Conservation (phyloP, 1,140 invertebrate species). For the Ladona fulva region DNA sequence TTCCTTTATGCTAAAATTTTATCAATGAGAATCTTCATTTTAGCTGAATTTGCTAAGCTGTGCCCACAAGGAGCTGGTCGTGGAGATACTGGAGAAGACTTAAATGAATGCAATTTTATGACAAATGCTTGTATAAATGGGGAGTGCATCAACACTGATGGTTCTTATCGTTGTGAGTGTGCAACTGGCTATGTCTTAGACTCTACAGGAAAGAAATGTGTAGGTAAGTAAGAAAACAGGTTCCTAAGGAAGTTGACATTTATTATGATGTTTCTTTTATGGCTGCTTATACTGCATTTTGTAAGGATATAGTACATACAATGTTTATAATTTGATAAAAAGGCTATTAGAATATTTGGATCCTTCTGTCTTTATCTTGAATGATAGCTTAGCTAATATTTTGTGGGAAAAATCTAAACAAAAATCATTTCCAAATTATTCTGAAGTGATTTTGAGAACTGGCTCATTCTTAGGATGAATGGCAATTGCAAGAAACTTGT, state of each 20-base stretch:
- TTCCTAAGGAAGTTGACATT: neutral
- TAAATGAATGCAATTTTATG: constrained; percentile 64
- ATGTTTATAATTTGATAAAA: no score
- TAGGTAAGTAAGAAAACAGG: constrained; percentile 52
- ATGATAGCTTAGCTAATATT: no score
- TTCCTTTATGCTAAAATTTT: neutral
- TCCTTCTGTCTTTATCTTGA: no score
- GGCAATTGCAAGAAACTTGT: no score
- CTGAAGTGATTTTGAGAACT: no score
- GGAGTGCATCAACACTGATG: constrained; percentile 48
- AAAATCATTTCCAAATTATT: no score
- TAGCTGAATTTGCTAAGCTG: constrained; percentile 50
- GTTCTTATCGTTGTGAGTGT: constrained; percentile 52
- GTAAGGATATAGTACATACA: no score
- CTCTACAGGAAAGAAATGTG: constrained; percentile 52
- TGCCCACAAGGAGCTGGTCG: constrained; percentile 59
- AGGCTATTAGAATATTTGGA: no score
- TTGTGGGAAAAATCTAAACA: no score
- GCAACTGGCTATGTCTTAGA: constrained; percentile 58
- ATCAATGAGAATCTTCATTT: constrained; percentile 25
- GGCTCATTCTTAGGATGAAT: no score
- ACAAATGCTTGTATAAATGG: constrained; percentile 58
- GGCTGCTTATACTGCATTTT: no score
- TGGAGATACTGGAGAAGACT: constrained; percentile 53
- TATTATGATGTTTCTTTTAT: no score